Evolutionary conservation across 2,888 invertebrate species (phyloP).

Genomic region (Cataglyphis albicans): DNA sequence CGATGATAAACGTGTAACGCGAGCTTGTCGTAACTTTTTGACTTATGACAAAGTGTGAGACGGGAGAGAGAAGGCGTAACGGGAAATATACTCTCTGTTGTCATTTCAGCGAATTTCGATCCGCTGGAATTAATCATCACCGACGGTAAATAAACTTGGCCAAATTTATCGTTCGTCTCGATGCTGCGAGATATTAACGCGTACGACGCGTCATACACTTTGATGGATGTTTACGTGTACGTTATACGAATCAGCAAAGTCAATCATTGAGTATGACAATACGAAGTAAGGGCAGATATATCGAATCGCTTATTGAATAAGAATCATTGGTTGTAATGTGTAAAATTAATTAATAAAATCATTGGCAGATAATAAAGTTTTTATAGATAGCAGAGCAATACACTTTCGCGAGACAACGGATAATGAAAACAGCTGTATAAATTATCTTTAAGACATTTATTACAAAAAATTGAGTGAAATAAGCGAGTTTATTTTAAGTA

Average conservation of each 20-base stretch:
- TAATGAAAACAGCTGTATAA: not conserved
- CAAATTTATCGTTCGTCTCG: slow-evolving; percentile 37
- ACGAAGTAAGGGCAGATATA: slow-evolving; percentile 34
- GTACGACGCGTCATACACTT: slow-evolving; percentile 12
- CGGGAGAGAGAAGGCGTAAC: not conserved
- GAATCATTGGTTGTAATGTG: slow-evolving; percentile 27
- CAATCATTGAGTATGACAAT: slow-evolving; percentile 32
- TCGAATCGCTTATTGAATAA: slow-evolving; percentile 12
- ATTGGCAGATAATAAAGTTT: not conserved
- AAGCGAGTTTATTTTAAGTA: not conserved
- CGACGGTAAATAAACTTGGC: slow-evolving; percentile 40
- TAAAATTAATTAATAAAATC: slow-evolving; percentile 16
- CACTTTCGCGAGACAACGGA: not conserved
- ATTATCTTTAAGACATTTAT: not conserved
- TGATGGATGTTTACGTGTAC: slow-evolving; percentile 34
- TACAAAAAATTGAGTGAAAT: not conserved
- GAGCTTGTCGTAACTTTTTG: slow-evolving; percentile 63
- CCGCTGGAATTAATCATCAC: slow-evolving; percentile 43
- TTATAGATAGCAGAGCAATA: not conserved
- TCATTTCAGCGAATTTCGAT: slow-evolving; percentile 52
- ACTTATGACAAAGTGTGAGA: slow-evolving; percentile 57
- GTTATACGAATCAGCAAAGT: slow-evolving; percentile 22
- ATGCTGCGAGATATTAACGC: slow-evolving; percentile 35
- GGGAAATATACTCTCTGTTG: not conserved
- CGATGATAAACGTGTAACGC: slow-evolving; percentile 57